Evolutionary conservation across 2,888 invertebrate species (phyloP).

Genomic region (Cecidostiba fungosa): DNA sequence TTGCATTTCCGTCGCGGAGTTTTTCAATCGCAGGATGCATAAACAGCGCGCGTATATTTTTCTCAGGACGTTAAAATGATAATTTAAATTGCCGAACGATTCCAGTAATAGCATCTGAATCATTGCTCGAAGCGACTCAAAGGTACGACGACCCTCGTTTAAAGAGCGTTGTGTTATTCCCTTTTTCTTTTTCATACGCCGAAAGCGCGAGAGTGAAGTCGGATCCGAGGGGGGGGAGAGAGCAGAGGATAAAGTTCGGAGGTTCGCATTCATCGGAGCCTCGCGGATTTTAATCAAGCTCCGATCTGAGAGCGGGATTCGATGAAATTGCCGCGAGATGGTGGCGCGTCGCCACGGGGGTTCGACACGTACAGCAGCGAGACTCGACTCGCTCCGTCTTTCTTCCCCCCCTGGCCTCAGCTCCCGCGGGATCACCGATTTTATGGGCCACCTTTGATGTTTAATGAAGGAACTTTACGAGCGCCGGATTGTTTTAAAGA

Average conservation of each 20-base stretch:
- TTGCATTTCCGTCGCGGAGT: neutral
- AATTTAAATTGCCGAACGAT: slow-evolving; percentile 54
- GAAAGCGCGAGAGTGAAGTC: slow-evolving; percentile 54
- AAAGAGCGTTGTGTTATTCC: slow-evolving; percentile 42
- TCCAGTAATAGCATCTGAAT: slow-evolving; percentile 46
- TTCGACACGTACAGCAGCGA: slow-evolving; percentile 77
- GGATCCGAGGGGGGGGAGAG: slow-evolving; percentile 53
- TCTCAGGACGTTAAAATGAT: slow-evolving; percentile 48
- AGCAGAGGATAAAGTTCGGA: slow-evolving; percentile 74
- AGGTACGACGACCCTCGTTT: slow-evolving; percentile 57
- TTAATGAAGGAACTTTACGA: slow-evolving; percentile 79
- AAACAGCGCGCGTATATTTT: slow-evolving; percentile 20
- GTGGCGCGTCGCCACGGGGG: slow-evolving; percentile 79
- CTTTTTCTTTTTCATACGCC: neutral
- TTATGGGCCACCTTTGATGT: slow-evolving; percentile 79
- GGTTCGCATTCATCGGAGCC: slow-evolving; percentile 72
- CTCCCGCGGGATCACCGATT: slow-evolving; percentile 75
- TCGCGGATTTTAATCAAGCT: slow-evolving; percentile 79
- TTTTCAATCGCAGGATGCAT: neutral
- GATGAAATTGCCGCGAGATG: slow-evolving; percentile 78
- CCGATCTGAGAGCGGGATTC: slow-evolving; percentile 76
- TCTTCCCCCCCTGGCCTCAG: slow-evolving; percentile 18
- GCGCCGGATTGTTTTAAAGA: slow-evolving; percentile 77
- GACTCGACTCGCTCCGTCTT: slow-evolving; percentile 19
- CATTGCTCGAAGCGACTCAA: slow-evolving; percentile 49